These are phyloP conservation scores for Lasioglossum malachurum DNA, from an alignment of 2,888 invertebrate species.

Conservation along the genomic window DNA sequence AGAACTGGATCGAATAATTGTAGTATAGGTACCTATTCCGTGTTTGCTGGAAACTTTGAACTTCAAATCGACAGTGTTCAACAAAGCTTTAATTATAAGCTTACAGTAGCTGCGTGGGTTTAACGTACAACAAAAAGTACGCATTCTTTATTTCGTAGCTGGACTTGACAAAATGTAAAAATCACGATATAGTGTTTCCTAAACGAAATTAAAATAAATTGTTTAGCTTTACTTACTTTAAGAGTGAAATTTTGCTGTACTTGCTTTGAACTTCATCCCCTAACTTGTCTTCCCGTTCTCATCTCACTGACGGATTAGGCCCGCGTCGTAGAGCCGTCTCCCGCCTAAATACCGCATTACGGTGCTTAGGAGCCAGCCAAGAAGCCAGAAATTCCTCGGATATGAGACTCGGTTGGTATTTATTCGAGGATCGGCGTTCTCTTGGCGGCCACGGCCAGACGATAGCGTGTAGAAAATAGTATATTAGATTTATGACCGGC, in stretches of 20 bases:
- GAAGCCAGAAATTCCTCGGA: not conserved
- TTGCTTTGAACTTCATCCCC: not conserved
- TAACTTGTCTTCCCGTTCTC: not conserved
- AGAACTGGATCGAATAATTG: not conserved
- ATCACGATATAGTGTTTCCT: not conserved
- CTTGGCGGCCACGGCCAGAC: not conserved
- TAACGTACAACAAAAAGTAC: not conserved
- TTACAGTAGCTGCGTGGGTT: not conserved
- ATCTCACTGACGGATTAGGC: not conserved
- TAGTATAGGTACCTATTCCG: not conserved
- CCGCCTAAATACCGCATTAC: not conserved
- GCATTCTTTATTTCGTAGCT: not conserved
- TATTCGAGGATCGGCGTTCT: not conserved
- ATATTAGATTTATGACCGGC: slow-evolving; percentile 55
- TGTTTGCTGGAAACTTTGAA: not conserved
- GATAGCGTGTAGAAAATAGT: slow-evolving; percentile 21
- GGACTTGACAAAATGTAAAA: not conserved
- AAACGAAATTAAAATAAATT: too few relatives aligned
- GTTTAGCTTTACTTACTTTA: not conserved
- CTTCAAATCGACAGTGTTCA: not conserved
- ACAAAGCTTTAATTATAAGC: not conserved
- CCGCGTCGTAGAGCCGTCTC: not conserved
- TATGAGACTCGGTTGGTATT: not conserved
- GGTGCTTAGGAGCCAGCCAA: not conserved
- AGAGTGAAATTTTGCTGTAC: not conserved